Percentiles rank a stretch among this genome's conserved stretches.
phyloP scores from a whole-genome alignment of 1,140 invertebrate genomes.

The Phymastichus coffea region DNA sequence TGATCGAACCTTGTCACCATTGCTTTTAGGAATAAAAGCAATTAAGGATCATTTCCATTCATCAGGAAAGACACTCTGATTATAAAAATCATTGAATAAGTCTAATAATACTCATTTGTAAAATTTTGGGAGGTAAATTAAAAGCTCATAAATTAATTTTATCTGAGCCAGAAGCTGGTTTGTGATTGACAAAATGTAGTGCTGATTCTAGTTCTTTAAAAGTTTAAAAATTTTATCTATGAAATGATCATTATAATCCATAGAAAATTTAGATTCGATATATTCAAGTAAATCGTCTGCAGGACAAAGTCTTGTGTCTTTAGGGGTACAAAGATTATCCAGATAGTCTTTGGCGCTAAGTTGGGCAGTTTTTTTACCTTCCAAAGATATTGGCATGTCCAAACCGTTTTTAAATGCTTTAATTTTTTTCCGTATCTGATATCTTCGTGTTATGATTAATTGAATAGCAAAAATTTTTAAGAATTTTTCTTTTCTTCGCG shows the following conservation, averaged over 20 bases:
- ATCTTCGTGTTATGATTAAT: too few relatives aligned
- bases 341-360: neutral
- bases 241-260: neutral
- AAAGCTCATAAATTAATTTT: constrained; percentile 30
- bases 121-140: constrained; percentile 20
- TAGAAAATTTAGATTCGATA: neutral
- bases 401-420: too few relatives aligned
- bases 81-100: constrained; percentile 32
- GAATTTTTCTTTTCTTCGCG: too few relatives aligned
- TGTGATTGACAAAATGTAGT: neutral
- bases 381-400: too few relatives aligned
- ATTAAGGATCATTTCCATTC: constrained; percentile 29
- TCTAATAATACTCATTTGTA: constrained; percentile 24
- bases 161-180: constrained; percentile 29
- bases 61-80: constrained; percentile 20
- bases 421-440: too few relatives aligned
- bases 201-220: constrained; percentile 15
- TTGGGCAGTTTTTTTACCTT: too few relatives aligned
- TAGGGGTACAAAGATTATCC: neutral
- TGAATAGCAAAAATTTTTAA: too few relatives aligned
- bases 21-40: constrained; percentile 35
- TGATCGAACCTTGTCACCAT: constrained; percentile 30
- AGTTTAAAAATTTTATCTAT: neutral
- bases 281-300: neutral
- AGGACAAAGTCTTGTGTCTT: neutral